These are phyloP conservation scores for Drosophila murphyi DNA, from an alignment of 1,140 invertebrate genomes.

Conservation along the genomic window DNA sequence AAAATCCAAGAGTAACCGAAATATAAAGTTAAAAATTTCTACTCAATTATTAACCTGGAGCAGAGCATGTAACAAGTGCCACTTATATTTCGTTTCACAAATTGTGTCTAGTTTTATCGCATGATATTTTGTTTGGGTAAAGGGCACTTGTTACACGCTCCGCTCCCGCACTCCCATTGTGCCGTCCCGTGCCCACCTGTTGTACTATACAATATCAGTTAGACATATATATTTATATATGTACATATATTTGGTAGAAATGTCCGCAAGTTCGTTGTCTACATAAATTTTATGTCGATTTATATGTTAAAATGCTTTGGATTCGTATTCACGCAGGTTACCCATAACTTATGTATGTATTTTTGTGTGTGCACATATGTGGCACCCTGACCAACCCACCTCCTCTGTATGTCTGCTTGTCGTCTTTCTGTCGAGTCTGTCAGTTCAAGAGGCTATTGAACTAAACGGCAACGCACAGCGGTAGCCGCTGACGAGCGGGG, in stretches of 20 bases:
- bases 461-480: constrained; percentile 26
- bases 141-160: too few species aligned
- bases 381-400: constrained; percentile 19
- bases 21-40: too few species aligned
- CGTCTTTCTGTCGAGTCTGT: not conserved
- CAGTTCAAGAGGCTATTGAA: constrained; percentile 72
- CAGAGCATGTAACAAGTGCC: too few species aligned
- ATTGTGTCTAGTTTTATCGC: too few species aligned
- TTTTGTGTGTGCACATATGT: constrained; percentile 11
- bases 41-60: too few species aligned
- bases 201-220: constrained; percentile 32
- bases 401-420: too few species aligned
- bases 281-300: constrained; percentile 56
- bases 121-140: too few species aligned
- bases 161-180: too few species aligned
- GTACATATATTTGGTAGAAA: constrained; percentile 4
- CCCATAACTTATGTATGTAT: constrained; percentile 3
- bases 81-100: too few species aligned
- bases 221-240: constrained; percentile 5
- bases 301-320: constrained; percentile 36
- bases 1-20: too few species aligned
- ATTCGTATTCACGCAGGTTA: constrained; percentile 42
- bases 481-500: not conserved
- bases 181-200: constrained; percentile 25
- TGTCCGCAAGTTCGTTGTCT: constrained; percentile 34